Evolutionary conservation across 2,888 invertebrate species (phyloP), one percentile per base, ranked within the genome.

Genomic region (Cremastobaeus sp.): DNA sequence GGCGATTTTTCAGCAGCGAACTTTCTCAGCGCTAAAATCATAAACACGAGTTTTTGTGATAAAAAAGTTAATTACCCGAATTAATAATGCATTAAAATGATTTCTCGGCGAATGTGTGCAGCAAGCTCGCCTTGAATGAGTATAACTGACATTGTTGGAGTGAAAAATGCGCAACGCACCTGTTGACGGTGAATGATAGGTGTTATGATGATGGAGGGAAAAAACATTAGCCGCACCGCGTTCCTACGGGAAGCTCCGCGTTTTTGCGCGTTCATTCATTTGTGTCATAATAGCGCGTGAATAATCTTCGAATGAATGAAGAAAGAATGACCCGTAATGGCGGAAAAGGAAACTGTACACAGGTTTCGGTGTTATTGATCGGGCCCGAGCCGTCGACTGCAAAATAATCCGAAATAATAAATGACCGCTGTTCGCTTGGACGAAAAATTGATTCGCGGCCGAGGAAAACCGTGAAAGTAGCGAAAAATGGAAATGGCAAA

Each of bases 101-200:
- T 37, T 59, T 48, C 11, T 20, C 3, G 14, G 25, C 12, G 30
- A 45, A 45, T 14, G 37, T 12, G 9, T 2, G 37, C 30, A 32
- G 20, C 37, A 59, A 52, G 60, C 52, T 59, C 6, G 3, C n/a
- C n/a, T n/a, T 41, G 48, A 55, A 55, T 55, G 55, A 52, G 25
- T 35, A 47, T 17, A 30, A 30, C 65, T 55, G 65, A 39, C 69
- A 45, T 47, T 34, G 50, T 57, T 48, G 20, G 39, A 47, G 9
- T 54, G 54, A 70, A 70, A 70, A 70, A 62, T 69, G 21, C 20
- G 32, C 17, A 8, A 32, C 52, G 45, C 54, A 60, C 69, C 69
- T 69, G 69, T 69, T 69, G 54, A 60, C 60, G 59, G 37, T 68
- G 68, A 69, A 69, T 70, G 55, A 62, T 54, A 55, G 54, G 54